Percentiles rank a stretch among this genome's conserved stretches.
Evolutionary conservation across 2,113 vertebrate species (phyloP).

Genomic region (Cryptomyrus ogoouensis): DNA sequence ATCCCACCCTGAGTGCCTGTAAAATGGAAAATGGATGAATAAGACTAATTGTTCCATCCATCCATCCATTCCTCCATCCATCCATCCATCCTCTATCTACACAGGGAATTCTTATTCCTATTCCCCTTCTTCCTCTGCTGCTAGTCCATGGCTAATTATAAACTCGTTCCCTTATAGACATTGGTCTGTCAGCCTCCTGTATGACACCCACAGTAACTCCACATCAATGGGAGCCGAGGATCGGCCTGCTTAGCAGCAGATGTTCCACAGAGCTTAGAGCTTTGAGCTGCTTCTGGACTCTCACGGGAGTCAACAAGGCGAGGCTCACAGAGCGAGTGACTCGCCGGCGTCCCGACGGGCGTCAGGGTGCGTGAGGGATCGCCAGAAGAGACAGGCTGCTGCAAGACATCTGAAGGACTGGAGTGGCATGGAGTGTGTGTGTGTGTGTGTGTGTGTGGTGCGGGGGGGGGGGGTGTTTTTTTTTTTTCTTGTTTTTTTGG

Average conservation of each 20-base stretch:
- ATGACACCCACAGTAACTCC: not conserved
- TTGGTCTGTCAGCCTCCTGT: not conserved
- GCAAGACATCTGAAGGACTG: not conserved
- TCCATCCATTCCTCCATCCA: not conserved
- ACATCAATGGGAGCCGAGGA: not conserved
- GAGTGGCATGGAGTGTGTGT: not conserved
- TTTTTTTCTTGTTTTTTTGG: too few species aligned
- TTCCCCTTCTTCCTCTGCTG: not conserved
- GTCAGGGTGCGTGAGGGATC: not conserved
- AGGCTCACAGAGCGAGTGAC: not conserved
- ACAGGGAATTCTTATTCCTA: not conserved
- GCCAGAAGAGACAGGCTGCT: not conserved
- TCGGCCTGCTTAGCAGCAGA: not conserved
- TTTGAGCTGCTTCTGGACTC: not conserved
- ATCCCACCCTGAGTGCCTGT: not conserved
- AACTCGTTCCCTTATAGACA: not conserved
- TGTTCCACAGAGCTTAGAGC: not conserved
- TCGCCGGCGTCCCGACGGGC: not conserved
- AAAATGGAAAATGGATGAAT: not conserved
- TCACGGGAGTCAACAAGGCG: not conserved
- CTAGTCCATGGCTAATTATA: not conserved
- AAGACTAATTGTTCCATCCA: not conserved
- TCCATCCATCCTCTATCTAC: not conserved
- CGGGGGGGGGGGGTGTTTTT: too few species aligned
- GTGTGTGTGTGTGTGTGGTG: not conserved